phyloP scores from a whole-genome alignment of 1,140 invertebrate species.

The Geopemphigus sp. region DNA sequence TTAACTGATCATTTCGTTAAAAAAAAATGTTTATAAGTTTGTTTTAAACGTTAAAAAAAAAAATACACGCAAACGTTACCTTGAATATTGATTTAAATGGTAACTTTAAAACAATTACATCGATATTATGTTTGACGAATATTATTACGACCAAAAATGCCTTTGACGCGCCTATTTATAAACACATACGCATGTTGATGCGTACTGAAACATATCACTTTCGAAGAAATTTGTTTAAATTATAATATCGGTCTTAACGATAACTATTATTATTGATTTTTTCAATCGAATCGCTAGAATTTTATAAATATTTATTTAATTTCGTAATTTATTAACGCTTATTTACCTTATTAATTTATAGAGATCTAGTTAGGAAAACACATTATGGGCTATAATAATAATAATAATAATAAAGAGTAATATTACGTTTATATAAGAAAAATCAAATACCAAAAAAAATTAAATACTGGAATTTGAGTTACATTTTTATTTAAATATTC shows the following conservation, averaged over 20 bases:
- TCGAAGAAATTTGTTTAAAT: no score
- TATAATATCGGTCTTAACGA: no score
- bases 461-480: neutral
- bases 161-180: no score
- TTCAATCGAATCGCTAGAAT: no score
- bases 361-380: constrained; percentile 33
- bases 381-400: neutral
- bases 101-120: constrained; percentile 2
- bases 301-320: neutral
- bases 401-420: neutral
- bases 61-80: neutral
- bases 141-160: no score
- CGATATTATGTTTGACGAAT: neutral
- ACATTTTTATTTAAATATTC: neutral
- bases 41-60: no score
- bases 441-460: neutral
- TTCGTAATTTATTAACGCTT: neutral
- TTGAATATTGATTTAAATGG: neutral
- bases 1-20: no score
- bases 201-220: no score
- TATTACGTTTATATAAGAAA: neutral
- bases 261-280: no score
- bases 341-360: neutral
- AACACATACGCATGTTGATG: no score
- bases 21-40: no score